Evolutionary conservation across 2,888 invertebrate species (phyloP).

Genomic region (Metalampra italica): DNA sequence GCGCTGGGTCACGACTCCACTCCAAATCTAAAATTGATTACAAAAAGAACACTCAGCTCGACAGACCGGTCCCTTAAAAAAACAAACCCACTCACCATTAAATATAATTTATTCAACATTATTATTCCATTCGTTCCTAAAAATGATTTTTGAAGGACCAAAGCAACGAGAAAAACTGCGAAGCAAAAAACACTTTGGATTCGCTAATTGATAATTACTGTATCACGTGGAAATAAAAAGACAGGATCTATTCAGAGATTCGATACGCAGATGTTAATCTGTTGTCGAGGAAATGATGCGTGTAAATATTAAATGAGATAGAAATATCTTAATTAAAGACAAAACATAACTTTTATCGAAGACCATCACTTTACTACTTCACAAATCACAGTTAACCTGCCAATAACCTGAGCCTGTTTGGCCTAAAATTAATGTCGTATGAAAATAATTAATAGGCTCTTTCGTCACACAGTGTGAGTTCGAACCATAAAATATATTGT

Average conservation of each 20-base stretch:
- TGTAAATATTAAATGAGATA: neutral
- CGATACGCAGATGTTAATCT: conserved; percentile 14
- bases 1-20: conserved; percentile 63
- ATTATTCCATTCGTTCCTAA: conserved; percentile 49
- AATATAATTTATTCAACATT: conserved; percentile 64
- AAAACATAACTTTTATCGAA: neutral
- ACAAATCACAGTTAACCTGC: neutral
- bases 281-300: neutral
- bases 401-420: neutral
- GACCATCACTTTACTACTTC: neutral
- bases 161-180: conserved; percentile 22
- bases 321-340: neutral
- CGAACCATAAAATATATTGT: conserved; percentile 10
- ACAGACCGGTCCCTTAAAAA: conserved; percentile 42
- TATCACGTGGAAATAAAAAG: conserved; percentile 27
- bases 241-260: conserved; percentile 12
- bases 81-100: conserved; percentile 53
- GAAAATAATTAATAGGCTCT: conserved; percentile 18
- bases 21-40: conserved; percentile 71
- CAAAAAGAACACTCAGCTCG: conserved; percentile 41
- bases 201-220: conserved; percentile 39
- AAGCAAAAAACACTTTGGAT: conserved; percentile 29
- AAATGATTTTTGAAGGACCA: conserved; percentile 39
- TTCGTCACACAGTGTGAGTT: conserved; percentile 16
- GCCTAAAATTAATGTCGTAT: conserved; percentile 15